phyloP scores from a whole-genome alignment of 2,113 vertebrate genomes.

The Alectura lathami region DNA sequence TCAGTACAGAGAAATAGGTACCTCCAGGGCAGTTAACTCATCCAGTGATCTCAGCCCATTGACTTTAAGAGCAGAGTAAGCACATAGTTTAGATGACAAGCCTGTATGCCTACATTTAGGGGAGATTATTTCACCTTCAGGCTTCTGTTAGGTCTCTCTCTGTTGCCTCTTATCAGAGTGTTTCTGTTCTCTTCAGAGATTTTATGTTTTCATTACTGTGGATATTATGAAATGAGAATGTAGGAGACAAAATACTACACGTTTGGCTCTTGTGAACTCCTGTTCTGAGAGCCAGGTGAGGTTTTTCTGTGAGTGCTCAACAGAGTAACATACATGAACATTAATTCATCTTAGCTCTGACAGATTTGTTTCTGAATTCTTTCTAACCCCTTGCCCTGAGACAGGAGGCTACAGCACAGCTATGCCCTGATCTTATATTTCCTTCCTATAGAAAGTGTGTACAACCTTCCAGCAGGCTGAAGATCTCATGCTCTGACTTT shows the following conservation, averaged over 20 bases:
- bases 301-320: neutral
- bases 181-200: neutral
- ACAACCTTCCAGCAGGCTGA: neutral
- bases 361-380: neutral
- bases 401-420: neutral
- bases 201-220: neutral
- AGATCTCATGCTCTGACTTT: neutral
- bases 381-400: neutral
- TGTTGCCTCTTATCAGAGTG: neutral
- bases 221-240: neutral
- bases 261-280: neutral
- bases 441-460: neutral
- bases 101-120: neutral
- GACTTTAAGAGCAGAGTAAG: neutral
- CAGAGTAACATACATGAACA: neutral
- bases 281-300: neutral
- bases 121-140: neutral
- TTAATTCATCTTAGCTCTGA: neutral
- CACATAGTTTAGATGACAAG: neutral
- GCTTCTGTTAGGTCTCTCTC: neutral
- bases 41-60: neutral
- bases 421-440: neutral
- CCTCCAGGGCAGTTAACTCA: neutral
- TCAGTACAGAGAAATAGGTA: neutral
- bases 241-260: neutral